phyloP scores from a whole-genome alignment of 2,113 vertebrate species.

The Neogale vison region DNA sequence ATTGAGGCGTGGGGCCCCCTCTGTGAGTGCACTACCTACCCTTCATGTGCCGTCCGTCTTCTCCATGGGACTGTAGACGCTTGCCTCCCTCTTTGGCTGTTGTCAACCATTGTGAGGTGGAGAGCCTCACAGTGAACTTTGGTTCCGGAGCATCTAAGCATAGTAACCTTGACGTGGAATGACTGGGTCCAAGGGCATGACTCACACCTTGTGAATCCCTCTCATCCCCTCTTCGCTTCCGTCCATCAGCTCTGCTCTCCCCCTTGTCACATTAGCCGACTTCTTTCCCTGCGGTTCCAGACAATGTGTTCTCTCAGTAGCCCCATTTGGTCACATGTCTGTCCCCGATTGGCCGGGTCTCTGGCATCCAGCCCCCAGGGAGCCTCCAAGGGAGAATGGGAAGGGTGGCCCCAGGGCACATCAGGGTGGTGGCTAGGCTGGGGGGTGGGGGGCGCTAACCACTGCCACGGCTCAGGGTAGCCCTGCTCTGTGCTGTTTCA shows the following conservation, averaged over 20 bases:
- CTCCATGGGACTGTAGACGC: background rate
- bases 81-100: background rate
- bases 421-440: background rate
- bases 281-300: background rate
- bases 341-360: background rate
- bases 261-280: background rate
- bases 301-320: background rate
- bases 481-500: accelerated
- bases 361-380: background rate
- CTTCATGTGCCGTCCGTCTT: background rate
- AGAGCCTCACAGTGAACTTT: background rate
- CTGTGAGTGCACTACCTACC: background rate
- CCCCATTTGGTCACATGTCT: background rate
- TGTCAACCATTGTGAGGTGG: background rate
- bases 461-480: background rate
- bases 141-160: background rate
- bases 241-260: background rate
- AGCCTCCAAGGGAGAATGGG: background rate
- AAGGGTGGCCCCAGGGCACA: background rate
- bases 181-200: background rate
- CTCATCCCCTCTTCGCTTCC: too few relatives aligned
- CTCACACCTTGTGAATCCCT: accelerated
- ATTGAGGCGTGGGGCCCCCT: background rate
- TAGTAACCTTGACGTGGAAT: accelerated
- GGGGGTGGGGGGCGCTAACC: too few relatives aligned